Conservation (phyloP, 2,797 vertebrate species). For the Danio tinwini region DNA sequence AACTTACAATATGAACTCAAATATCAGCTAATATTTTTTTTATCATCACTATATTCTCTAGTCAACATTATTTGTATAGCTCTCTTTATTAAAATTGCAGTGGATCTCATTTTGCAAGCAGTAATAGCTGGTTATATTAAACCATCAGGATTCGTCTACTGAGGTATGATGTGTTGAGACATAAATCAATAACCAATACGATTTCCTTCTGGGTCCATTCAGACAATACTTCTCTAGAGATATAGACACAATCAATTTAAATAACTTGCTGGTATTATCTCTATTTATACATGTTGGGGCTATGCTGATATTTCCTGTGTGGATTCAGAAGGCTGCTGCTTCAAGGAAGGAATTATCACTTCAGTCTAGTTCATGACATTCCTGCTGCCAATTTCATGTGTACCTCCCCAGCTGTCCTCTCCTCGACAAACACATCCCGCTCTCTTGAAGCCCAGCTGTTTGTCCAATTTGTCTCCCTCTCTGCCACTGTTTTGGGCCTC, state of each 20-base stretch:
- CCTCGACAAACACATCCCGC: constrained; percentile 23
- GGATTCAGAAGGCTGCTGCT: neutral
- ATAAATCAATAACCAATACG: too few relatives aligned
- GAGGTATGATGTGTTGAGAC: too few relatives aligned
- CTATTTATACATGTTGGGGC: neutral
- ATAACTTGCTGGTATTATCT: neutral
- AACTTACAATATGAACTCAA: too few relatives aligned
- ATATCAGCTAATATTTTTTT: too few relatives aligned
- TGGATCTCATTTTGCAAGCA: too few relatives aligned
- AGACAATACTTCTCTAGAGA: too few relatives aligned
- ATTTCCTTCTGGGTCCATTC: too few relatives aligned
- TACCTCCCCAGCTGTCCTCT: constrained; percentile 25
- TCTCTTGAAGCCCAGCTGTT: constrained; percentile 38
- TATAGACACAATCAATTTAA: neutral
- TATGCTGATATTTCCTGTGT: neutral
- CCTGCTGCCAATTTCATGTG: constrained; percentile 11
- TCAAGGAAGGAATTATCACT: neutral
- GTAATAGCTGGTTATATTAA: too few relatives aligned
- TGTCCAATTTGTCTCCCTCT: constrained; percentile 52
- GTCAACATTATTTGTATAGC: too few relatives aligned
- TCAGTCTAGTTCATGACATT: neutral
- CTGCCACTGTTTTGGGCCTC: constrained; percentile 41
- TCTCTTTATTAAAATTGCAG: too few relatives aligned
- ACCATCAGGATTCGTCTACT: too few relatives aligned
- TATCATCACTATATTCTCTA: too few relatives aligned